phyloP scores from a whole-genome alignment of 2,888 invertebrate species.

The Trichacis sp. region DNA sequence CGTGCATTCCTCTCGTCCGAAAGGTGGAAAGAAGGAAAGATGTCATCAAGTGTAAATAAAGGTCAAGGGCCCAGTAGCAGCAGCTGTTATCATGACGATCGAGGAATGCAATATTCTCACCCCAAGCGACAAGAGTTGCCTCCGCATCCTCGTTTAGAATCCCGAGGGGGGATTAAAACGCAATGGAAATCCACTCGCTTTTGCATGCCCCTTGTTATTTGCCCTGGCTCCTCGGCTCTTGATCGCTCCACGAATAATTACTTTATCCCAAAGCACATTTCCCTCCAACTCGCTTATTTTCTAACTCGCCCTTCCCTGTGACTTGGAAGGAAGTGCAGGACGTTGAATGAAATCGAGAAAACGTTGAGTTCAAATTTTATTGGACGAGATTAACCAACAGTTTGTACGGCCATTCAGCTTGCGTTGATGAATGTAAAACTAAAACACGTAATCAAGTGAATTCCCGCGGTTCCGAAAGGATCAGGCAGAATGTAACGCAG shows the following conservation, averaged over 20 bases:
- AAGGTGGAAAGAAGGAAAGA: constrained; percentile 9
- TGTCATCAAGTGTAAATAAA: constrained; percentile 33
- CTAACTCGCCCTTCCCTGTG: neutral
- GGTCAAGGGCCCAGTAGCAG: constrained; percentile 46
- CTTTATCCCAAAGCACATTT: constrained; percentile 17
- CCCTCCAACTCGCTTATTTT: neutral
- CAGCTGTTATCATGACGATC: constrained; percentile 68
- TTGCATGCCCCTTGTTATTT: constrained; percentile 44
- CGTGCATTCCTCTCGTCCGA: too few relatives aligned
- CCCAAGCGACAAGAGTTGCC: constrained; percentile 68
- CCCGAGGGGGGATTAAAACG: constrained; percentile 64
- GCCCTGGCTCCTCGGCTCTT: constrained; percentile 36
- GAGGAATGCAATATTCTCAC: constrained; percentile 69
- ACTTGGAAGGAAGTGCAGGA: neutral
- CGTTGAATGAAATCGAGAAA: constrained; percentile 1
- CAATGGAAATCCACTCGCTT: constrained; percentile 65
- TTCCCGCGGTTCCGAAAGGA: too few relatives aligned
- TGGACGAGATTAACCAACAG: constrained; percentile 41
- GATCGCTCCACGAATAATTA: constrained; percentile 32
- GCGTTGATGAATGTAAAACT: constrained; percentile 37
- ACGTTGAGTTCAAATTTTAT: constrained; percentile 40
- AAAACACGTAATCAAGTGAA: constrained; percentile 34
- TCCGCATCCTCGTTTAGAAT: constrained; percentile 61
- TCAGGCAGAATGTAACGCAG: too few relatives aligned
- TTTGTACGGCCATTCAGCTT: constrained; percentile 39